A percentile compares a stretch with the other conserved stretches of the same genome.
phyloP scores from a whole-genome alignment of 2,113 vertebrate genomes.

The Gopherus flavomarginatus region DNA sequence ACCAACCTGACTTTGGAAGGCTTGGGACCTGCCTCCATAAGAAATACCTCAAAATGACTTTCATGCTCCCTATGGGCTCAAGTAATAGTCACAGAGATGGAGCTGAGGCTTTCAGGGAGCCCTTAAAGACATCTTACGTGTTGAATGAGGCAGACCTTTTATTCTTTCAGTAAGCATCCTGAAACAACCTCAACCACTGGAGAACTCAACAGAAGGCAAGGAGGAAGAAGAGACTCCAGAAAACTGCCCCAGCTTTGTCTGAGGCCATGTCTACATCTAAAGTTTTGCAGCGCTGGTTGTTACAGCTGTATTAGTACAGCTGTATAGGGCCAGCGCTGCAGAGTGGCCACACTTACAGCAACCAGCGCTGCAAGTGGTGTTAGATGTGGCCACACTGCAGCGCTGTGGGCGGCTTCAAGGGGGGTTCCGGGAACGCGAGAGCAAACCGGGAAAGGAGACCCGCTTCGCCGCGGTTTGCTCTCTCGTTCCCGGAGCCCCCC shows the following conservation, averaged over 20 bases:
- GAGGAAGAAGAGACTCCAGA: not conserved
- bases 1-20: not conserved
- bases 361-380: no score
- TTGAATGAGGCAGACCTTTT: not conserved
- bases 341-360: no score
- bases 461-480: no score
- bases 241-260: not conserved
- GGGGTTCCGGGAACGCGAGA: no score
- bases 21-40: not conserved
- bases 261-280: no score
- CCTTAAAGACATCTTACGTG: not conserved
- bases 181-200: not conserved
- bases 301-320: no score
- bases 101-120: accelerated
- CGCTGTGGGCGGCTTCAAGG: no score
- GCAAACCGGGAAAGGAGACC: no score
- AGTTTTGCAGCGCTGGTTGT: no score
- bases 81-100: not conserved
- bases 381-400: no score
- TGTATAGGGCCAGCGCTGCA: no score
- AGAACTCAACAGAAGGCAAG: not conserved
- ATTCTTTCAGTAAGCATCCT: accelerated
- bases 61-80: accelerated
- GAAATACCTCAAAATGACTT: not conserved
- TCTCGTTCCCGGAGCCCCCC: no score